phyloP scores from a whole-genome alignment of 92 coral and sea anemone species.

The Phenganax subtilis region DNA sequence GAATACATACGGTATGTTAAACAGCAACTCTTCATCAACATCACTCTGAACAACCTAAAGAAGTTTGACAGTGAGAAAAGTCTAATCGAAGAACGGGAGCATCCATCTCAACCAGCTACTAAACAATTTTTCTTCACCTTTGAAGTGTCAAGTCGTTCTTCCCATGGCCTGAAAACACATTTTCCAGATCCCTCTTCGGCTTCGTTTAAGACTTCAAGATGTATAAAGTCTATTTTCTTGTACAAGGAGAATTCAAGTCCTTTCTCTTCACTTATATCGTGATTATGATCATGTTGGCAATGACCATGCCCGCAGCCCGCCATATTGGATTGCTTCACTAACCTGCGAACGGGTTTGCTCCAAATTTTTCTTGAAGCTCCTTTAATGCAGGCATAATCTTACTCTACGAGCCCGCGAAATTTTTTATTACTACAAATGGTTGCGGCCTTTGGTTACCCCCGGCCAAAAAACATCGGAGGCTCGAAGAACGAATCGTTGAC shows the following conservation, averaged over 20 bases:
- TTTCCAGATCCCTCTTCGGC: conserved; percentile 89
- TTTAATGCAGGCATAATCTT: no score
- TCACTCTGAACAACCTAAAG: conserved; percentile 83
- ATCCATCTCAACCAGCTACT: neutral
- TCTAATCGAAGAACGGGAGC: neutral
- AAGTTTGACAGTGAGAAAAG: no score
- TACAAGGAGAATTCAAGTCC: conserved; percentile 79
- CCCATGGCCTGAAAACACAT: conserved; percentile 90
- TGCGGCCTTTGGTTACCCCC: no score
- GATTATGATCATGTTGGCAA: conserved; percentile 51
- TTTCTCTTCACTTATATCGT: conserved; percentile 72
- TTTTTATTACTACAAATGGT: no score
- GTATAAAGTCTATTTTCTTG: conserved; percentile 70
- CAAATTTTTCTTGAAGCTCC: no score
- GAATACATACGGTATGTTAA: conserved; percentile 62
- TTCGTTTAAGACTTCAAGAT: conserved; percentile 88
- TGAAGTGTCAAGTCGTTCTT: conserved; percentile 66
- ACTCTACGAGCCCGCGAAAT: no score
- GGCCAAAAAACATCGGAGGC: no score
- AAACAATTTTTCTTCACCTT: conserved; percentile 25
- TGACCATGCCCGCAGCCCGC: conserved; percentile 82
- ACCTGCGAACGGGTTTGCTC: no score
- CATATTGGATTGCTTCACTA: conserved; percentile 57
- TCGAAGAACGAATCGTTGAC: no score
- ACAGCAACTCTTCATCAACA: conserved; percentile 82